These are phyloP conservation scores for Montipora efflorescens DNA, from an alignment of 64 coral and sea anemone genomes.

Conservation along the genomic window DNA sequence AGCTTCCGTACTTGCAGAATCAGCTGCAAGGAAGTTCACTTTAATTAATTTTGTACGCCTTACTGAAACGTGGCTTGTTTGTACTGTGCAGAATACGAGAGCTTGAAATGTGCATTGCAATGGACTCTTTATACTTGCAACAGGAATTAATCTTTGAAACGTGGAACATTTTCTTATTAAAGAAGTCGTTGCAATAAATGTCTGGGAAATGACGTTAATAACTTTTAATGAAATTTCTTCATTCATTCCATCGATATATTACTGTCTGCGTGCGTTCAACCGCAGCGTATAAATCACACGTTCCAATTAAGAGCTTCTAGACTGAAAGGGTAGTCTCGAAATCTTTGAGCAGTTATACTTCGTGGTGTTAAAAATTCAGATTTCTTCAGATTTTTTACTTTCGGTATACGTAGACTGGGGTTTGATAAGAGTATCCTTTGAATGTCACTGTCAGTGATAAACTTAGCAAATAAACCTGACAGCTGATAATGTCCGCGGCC, in stretches of 20 bases:
- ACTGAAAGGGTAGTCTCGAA: neutral
- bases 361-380: neutral
- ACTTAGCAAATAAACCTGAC: neutral
- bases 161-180: neutral
- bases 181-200: neutral
- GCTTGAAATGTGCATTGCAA: no score
- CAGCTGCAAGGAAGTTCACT: no score
- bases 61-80: no score
- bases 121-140: neutral
- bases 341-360: neutral
- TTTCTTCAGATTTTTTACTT: neutral
- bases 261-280: neutral
- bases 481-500: no score
- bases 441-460: no score
- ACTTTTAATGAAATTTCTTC: no score
- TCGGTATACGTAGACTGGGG: no score
- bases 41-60: no score
- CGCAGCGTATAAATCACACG: neutral
- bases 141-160: slow-evolving; percentile 5
- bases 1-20: no score
- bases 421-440: no score
- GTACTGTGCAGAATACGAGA: no score
- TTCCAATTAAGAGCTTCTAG: neutral
- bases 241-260: neutral
- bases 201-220: neutral